Evolutionary conservation across 2,113 vertebrate species (phyloP).

Genomic region (Oxygymnocypris stewartii): DNA sequence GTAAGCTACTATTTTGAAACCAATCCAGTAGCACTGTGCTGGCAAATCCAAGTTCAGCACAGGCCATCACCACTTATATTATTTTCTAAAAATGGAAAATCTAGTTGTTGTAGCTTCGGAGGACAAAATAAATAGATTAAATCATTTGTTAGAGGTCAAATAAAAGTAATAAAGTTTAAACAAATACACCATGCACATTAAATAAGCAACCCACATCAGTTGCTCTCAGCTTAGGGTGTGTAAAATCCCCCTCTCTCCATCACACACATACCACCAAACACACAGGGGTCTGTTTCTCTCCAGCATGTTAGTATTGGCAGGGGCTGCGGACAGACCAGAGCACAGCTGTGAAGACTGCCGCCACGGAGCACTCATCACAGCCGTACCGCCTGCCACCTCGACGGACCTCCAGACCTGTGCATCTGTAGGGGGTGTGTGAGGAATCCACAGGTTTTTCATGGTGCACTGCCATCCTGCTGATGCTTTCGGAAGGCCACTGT

Average conservation of each 20-base stretch:
- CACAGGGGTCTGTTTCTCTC: slow-evolving; percentile 34
- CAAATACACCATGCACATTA: slow-evolving; percentile 3
- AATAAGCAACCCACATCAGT: slow-evolving; percentile 21
- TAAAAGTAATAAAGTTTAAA: slow-evolving; percentile 12
- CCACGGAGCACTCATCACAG: slow-evolving; percentile 44
- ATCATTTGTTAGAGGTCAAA: slow-evolving; percentile 11
- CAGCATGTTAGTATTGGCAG: slow-evolving; percentile 22
- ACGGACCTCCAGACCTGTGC: slow-evolving; percentile 18
- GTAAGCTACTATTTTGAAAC: background rate
- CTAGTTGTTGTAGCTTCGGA: background rate
- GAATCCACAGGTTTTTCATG: background rate
- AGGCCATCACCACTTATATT: background rate
- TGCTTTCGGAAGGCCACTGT: background rate
- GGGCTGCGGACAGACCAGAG: slow-evolving; percentile 13
- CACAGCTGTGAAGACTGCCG: slow-evolving; percentile 48
- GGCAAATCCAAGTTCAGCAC: background rate
- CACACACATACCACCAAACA: slow-evolving; percentile 33
- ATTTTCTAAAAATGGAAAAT: background rate
- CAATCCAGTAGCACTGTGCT: background rate
- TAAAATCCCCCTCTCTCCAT: slow-evolving; percentile 16
- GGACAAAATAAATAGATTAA: background rate
- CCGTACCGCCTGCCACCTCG: background rate
- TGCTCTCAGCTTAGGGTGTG: slow-evolving; percentile 19
- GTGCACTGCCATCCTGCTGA: background rate
- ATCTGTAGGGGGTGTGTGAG: slow-evolving; percentile 13